Conservation (phyloP, 1,140 invertebrate species). For the Cherax destructor region DNA sequence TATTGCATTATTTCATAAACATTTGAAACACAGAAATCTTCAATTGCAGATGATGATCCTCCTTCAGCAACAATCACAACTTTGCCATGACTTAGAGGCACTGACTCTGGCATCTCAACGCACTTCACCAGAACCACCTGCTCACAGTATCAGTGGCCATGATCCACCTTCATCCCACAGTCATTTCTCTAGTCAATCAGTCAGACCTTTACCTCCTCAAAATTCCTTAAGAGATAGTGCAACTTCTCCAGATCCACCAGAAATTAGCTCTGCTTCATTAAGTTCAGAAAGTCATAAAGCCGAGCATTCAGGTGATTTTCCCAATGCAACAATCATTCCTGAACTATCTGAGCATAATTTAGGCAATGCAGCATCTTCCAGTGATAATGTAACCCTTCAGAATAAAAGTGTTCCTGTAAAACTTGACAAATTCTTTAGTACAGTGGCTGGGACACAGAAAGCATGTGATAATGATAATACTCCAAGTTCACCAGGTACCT, state of each 20-base stretch:
- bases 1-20: too few relatives aligned
- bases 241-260: neutral
- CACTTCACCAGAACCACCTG: neutral
- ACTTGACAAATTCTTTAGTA: neutral
- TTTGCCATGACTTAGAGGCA: slow-evolving; percentile 50
- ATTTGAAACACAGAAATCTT: too few relatives aligned
- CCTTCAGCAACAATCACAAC: slow-evolving; percentile 51
- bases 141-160: neutral
- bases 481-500: neutral
- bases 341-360: neutral
- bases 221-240: neutral
- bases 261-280: neutral
- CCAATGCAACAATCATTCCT: neutral
- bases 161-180: neutral
- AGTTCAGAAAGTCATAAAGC: neutral
- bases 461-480: neutral
- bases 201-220: neutral
- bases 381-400: neutral
- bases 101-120: slow-evolving; percentile 38
- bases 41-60: slow-evolving; percentile 33
- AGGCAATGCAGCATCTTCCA: neutral
- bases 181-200: slow-evolving; percentile 4
- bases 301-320: neutral
- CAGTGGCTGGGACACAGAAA: neutral
- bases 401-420: neutral